Evolutionary conservation across 2,888 invertebrate genomes (phyloP), one percentile per base, ranked within the genome.

Genomic region (Tetheella fluctuosa): DNA sequence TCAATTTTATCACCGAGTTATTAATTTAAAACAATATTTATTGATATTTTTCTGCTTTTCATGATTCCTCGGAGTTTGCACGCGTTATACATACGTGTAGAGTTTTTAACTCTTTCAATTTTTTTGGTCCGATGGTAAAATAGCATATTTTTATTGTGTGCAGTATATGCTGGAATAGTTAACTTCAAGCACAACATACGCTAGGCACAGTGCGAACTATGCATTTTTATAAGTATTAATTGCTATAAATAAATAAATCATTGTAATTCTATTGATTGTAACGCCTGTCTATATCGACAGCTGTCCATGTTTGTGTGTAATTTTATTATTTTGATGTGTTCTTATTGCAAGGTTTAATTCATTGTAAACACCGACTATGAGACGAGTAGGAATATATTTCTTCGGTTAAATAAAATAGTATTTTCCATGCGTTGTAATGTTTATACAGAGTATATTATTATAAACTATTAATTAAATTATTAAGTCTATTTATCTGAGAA

Each of bases 111-210:
- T 37, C 1, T 13, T n/a, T 15, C 42, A 42, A 17, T 42, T 42
- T 39, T 39, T 17, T 17, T 7, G 7, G 42, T 42, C 17, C 7
- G 42, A 17, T 7, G 1, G 20, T 17, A 42, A 17, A 42, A 42
- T 17, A 7, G 25, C 28, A 25, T n/a, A 17, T 17, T 28, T 10
- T 39, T 39, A 39, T 13, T 67, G 73, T 67, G 68, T n/a, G n/a
- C n/a, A n/a, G 67, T 69, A 71, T 74, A 72, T 71, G 71, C 69
- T 73, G 65, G 62, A 65, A 69, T 65, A 61, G 62, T 68, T 66
- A 66, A 79, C 64, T 69, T 77, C 63, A 80, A 81, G 86, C 87
- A 88, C 88, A 86, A 86, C 71, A 74, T 74, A 75, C 73, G 79
- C 76, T 79, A 77, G 77, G 84, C 81, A 84, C 81, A 81, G 79